Conservation (phyloP, 92 coral and sea anemone species). For the Phenganax marumi region DNA sequence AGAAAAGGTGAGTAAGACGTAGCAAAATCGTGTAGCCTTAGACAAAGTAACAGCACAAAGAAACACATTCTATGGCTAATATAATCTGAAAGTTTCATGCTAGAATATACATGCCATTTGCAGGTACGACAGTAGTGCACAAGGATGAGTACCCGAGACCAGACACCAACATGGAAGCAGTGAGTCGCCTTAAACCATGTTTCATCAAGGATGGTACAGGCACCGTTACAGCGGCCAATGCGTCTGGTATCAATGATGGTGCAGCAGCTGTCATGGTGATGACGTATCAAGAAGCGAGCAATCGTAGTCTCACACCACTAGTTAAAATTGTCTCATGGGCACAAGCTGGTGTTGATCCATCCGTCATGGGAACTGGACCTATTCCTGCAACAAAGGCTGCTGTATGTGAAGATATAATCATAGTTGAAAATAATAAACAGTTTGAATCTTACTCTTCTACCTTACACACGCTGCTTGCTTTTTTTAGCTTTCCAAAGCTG, state of each 20-base stretch:
- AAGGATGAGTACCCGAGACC: conserved; percentile 88
- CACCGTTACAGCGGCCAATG: conserved; percentile 91
- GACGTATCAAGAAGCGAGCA: conserved; percentile 73
- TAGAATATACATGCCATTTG: conserved; percentile 11
- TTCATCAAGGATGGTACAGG: conserved; percentile 89
- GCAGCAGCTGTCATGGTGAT: conserved; percentile 90
- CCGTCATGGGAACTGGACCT: conserved; percentile 99
- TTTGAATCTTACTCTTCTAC: neutral
- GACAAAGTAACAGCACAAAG: neutral
- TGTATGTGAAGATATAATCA: conserved; percentile 52
- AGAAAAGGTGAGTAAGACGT: conserved; percentile 66
- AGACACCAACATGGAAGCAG: conserved; percentile 75
- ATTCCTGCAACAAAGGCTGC: conserved; percentile 90
- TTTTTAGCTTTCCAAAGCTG: conserved; percentile 82
- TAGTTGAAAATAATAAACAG: neutral
- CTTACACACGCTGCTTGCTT: neutral
- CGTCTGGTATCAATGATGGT: conserved; percentile 96
- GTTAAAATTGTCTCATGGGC: conserved; percentile 92
- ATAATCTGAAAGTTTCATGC: too few relatives aligned
- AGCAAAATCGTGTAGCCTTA: neutral
- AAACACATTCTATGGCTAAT: neutral
- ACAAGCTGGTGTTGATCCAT: conserved; percentile 97
- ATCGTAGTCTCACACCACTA: conserved; percentile 61
- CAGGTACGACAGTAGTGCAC: conserved; percentile 66
- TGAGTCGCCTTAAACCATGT: conserved; percentile 82